A percentile compares a stretch with the other conserved stretches of the same genome.
Conservation (phyloP, 2,888 invertebrate genomes). For the Amphipyra tragopoginis region DNA sequence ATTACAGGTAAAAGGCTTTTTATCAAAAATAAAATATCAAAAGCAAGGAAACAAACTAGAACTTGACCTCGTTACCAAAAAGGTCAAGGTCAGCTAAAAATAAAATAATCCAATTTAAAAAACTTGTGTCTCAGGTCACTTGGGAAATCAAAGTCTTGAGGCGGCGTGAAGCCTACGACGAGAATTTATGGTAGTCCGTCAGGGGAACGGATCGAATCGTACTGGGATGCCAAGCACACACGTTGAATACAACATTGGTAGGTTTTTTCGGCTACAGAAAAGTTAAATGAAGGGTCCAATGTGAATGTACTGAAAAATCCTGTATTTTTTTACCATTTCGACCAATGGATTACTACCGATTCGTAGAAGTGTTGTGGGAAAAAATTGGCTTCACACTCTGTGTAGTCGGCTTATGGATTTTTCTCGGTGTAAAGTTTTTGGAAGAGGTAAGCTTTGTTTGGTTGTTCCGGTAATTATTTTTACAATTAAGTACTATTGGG, state of each 20-base stretch:
- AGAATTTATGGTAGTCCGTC: constrained; percentile 78
- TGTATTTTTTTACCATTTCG: no score
- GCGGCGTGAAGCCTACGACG: constrained; percentile 70
- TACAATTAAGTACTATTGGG: no score
- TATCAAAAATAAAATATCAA: background rate
- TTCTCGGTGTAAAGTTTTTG: no score
- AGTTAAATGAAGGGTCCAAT: constrained; percentile 35
- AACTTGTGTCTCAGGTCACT: constrained; percentile 69
- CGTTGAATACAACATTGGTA: constrained; percentile 56
- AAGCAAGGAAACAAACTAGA: constrained; percentile 29
- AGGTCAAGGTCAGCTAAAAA: constrained; percentile 62
- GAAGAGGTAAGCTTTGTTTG: no score
- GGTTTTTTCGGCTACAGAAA: constrained; percentile 27
- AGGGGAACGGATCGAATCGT: constrained; percentile 59
- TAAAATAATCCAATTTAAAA: constrained; percentile 71
- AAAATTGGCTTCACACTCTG: no score
- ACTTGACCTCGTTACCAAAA: constrained; percentile 56
- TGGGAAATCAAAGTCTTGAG: constrained; percentile 79
- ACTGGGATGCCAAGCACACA: constrained; percentile 44
- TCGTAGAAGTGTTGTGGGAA: no score
- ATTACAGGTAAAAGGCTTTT: background rate
- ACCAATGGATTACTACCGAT: no score
- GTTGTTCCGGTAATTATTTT: no score
- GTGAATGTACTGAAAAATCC: no score
- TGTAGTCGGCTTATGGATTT: no score